Evolutionary conservation across 1,140 invertebrate species (phyloP).

Genomic region (Trialeurodes vaporariorum): DNA sequence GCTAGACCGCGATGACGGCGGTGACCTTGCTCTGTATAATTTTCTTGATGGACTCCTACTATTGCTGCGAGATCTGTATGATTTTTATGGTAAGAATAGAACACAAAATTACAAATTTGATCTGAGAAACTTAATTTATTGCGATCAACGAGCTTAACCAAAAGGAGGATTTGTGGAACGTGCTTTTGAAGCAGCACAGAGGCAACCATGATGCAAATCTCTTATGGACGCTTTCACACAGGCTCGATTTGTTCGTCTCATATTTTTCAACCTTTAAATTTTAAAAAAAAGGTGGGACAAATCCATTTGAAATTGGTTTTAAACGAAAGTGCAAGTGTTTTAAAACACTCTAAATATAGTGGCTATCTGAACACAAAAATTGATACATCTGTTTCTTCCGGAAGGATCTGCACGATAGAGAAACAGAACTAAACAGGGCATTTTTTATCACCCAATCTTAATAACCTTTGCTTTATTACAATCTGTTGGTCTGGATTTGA

Average conservation of each 20-base stretch:
- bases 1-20: not conserved
- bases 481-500: not conserved
- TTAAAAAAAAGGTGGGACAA: too few relatives aligned
- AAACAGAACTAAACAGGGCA: not conserved
- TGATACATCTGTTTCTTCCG: too few relatives aligned
- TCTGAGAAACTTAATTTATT: too few relatives aligned
- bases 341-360: too few relatives aligned
- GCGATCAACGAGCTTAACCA: too few relatives aligned
- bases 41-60: conserved; percentile 29
- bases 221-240: not conserved
- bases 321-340: too few relatives aligned
- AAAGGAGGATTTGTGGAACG: too few relatives aligned
- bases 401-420: too few relatives aligned
- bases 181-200: too few relatives aligned
- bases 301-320: too few relatives aligned
- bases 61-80: conserved; percentile 36
- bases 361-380: too few relatives aligned
- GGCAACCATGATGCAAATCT: not conserved
- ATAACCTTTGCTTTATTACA: not conserved
- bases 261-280: too few relatives aligned
- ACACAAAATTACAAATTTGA: not conserved
- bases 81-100: not conserved
- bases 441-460: not conserved
- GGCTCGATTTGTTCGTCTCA: not conserved
- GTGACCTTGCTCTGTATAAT: conserved; percentile 30